phyloP scores from a whole-genome alignment of 2,888 invertebrate species.

The Acheta domesticus region DNA sequence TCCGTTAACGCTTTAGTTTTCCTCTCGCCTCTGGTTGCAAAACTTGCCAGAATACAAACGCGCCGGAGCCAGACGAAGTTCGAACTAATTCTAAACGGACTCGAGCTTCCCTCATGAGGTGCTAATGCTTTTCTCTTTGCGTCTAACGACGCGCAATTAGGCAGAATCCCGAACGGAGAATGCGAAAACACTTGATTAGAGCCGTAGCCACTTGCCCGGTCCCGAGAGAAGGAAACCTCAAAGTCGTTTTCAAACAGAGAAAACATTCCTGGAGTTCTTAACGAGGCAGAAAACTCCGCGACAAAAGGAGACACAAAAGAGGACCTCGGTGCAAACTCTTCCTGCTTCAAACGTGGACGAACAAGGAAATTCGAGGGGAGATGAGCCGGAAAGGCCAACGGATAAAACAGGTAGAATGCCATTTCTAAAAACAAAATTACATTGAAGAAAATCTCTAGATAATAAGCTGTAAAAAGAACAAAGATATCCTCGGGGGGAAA shows the following conservation, averaged over 20 bases:
- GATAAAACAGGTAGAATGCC: conserved; percentile 1
- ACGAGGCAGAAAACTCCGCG: neutral
- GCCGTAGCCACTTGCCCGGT: neutral
- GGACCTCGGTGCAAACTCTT: neutral
- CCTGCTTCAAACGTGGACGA: neutral
- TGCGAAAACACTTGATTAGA: conserved; percentile 3
- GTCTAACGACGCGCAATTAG: neutral
- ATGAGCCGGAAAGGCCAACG: neutral
- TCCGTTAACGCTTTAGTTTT: no score
- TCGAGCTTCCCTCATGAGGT: no score
- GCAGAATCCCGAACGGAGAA: neutral
- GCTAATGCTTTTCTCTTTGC: neutral
- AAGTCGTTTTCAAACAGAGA: neutral
- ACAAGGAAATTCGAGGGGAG: neutral
- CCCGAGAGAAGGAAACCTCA: neutral
- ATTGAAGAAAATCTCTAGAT: neutral
- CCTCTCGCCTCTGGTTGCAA: no score
- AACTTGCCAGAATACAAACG: no score
- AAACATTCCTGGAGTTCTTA: neutral
- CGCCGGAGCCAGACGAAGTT: no score
- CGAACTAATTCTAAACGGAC: no score
- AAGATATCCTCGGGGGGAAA: neutral
- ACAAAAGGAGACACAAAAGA: neutral
- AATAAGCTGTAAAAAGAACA: conserved; percentile 1
- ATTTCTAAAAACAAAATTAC: neutral